phyloP scores from a whole-genome alignment of 2,113 vertebrate genomes.

The Trinectes maculatus region DNA sequence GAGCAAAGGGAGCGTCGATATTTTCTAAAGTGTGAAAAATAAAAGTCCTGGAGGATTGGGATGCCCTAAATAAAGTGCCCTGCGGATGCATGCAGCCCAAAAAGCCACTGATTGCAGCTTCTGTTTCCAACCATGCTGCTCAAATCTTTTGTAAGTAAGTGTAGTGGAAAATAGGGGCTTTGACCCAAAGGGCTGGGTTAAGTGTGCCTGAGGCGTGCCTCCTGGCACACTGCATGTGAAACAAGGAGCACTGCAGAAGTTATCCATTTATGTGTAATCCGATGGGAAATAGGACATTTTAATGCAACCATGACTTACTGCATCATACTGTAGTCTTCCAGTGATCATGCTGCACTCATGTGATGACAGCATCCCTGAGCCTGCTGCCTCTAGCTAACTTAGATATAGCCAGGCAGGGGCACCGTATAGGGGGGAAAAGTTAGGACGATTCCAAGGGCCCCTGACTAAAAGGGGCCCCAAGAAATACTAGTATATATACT shows the following conservation, averaged over 20 bases:
- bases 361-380: too few relatives aligned
- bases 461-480: too few relatives aligned
- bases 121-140: slow-evolving; percentile 23
- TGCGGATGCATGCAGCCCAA: slow-evolving; percentile 70
- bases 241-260: slow-evolving; percentile 15
- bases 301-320: too few relatives aligned
- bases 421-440: too few relatives aligned
- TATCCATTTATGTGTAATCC: too few relatives aligned
- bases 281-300: too few relatives aligned
- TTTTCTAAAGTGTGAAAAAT: slow-evolving; percentile 82
- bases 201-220: background rate
- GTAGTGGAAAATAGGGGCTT: slow-evolving; percentile 5
- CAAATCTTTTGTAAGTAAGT: slow-evolving; percentile 37
- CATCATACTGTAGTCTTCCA: too few relatives aligned
- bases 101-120: slow-evolving; percentile 73
- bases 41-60: slow-evolving; percentile 72
- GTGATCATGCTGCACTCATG: too few relatives aligned
- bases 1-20: slow-evolving; percentile 75
- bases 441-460: too few relatives aligned
- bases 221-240: background rate
- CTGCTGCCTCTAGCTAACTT: too few relatives aligned
- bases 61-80: slow-evolving; percentile 71
- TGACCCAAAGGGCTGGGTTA: slow-evolving; percentile 43
- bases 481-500: too few relatives aligned
- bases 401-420: too few relatives aligned